These are phyloP conservation scores for Prietella phreatophila DNA, from an alignment of 2,113 vertebrate species.

Conservation along the genomic window DNA sequence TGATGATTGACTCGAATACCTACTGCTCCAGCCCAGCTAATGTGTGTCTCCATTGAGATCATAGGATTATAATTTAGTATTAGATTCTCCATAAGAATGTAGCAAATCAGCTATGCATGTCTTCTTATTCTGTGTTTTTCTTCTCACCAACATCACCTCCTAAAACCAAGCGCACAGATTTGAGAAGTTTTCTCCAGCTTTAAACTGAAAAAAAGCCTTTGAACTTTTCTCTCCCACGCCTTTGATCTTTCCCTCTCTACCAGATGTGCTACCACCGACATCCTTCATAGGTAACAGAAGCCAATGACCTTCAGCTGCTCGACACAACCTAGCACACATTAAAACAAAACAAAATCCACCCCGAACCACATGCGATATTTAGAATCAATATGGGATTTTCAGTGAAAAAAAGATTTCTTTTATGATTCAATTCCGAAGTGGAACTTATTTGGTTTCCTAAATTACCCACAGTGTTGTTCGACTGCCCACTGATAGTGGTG, in stretches of 20 bases:
- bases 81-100: not conserved
- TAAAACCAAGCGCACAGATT: not conserved
- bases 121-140: not conserved
- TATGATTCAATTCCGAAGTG: not conserved
- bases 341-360: not conserved
- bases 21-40: not conserved
- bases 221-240: not conserved
- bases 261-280: conserved; percentile 1
- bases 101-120: not conserved
- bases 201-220: not conserved
- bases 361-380: not conserved
- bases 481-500: no score
- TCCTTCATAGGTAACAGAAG: conserved; percentile 1
- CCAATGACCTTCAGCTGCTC: conserved; percentile 1
- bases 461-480: no score
- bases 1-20: not conserved
- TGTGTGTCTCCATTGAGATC: not conserved
- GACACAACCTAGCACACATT: not conserved
- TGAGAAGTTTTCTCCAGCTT: not conserved
- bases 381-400: not conserved
- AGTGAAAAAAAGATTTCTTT: not conserved
- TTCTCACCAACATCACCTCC: not conserved
- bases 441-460: not conserved
- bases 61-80: not conserved
- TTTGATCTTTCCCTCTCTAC: conserved; percentile 21